Evolutionary conservation across 2,797 vertebrate genomes (phyloP).

Genomic region (Amblyraja radiata): DNA sequence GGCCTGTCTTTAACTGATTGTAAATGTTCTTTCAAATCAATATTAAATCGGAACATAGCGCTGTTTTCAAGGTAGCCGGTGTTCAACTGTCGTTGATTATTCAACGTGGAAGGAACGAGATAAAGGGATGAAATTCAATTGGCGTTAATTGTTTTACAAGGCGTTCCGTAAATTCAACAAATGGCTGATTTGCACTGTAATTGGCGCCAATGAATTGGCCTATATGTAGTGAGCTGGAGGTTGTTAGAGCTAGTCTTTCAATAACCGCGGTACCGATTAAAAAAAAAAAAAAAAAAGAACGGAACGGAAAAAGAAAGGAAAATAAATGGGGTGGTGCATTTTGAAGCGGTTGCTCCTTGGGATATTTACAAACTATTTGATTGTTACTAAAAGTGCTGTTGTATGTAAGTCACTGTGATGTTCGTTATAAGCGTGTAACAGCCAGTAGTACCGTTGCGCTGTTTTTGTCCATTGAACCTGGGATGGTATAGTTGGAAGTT

Average conservation of each 20-base stretch:
- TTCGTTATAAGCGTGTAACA: background rate
- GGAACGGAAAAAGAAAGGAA: too few species aligned
- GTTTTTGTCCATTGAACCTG: too few species aligned
- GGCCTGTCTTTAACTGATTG: background rate
- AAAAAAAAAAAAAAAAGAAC: background rate
- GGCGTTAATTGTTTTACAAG: background rate
- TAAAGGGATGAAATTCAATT: background rate
- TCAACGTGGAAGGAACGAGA: background rate
- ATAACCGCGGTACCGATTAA: background rate
- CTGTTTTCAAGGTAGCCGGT: background rate
- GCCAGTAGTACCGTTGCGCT: too few species aligned
- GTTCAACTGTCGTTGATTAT: background rate
- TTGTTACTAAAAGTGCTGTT: background rate
- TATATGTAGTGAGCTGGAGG: background rate
- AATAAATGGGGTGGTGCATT: background rate
- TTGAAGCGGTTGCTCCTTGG: background rate
- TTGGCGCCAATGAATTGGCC: background rate
- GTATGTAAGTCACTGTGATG: background rate
- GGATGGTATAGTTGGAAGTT: too few species aligned
- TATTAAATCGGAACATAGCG: background rate
- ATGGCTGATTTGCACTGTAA: background rate
- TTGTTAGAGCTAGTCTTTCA: background rate
- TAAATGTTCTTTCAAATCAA: background rate
- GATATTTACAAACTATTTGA: background rate
- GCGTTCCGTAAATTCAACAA: background rate